Percentiles rank a stretch among this genome's conserved stretches.
Conservation (phyloP, 2,797 vertebrate species). For the Sebastes dallii region DNA sequence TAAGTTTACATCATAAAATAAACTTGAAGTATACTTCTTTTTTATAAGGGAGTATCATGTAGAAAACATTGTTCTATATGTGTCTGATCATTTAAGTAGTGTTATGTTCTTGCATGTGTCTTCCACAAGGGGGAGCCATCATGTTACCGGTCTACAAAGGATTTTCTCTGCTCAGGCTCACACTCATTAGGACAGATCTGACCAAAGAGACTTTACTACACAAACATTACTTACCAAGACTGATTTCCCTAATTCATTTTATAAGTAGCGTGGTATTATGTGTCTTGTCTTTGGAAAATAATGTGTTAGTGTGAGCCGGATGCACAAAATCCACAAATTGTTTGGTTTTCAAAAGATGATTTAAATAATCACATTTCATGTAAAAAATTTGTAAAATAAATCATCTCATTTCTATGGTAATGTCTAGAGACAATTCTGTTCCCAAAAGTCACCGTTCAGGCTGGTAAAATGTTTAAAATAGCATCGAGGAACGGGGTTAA, state of each 20-base stretch:
- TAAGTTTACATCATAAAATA: no score
- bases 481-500: slow-evolving; percentile 46
- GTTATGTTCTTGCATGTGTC: neutral
- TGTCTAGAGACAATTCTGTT: neutral
- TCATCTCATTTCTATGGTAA: neutral
- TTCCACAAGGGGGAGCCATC: slow-evolving; percentile 52
- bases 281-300: neutral
- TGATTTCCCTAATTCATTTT: neutral
- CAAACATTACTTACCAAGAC: neutral
- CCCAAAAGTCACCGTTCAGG: slow-evolving; percentile 23
- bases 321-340: neutral
- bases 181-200: neutral
- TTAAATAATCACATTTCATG: neutral
- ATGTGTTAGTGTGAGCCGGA: neutral
- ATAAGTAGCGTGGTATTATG: neutral
- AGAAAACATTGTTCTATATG: neutral
- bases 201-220: neutral
- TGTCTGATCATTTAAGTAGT: neutral
- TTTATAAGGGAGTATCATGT: no score
- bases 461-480: slow-evolving; percentile 54
- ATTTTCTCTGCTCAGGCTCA: no score
- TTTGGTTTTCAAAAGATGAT: neutral
- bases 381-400: neutral
- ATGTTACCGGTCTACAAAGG: neutral
- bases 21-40: no score